Evolutionary conservation across 2,113 vertebrate genomes (phyloP).

Genomic region (Seriola rivoliana): DNA sequence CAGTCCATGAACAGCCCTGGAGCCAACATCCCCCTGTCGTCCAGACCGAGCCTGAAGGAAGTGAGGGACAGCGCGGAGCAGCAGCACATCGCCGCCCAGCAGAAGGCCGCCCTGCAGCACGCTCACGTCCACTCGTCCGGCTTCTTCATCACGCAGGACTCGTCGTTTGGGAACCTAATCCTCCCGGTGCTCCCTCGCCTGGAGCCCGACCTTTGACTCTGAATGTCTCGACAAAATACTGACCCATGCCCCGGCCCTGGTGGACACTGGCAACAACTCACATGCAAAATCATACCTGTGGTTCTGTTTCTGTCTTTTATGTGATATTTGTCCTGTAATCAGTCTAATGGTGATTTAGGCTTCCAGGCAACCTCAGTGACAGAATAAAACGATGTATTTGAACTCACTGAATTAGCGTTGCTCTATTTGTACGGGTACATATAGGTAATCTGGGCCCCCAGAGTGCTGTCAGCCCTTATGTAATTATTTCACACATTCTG

Average conservation of each 20-base stretch:
- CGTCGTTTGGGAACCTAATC: constrained; percentile 98
- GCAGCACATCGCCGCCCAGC: constrained; percentile 96
- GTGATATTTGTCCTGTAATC: background rate
- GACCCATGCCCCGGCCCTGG: background rate
- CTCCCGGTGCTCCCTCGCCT: constrained; percentile 95
- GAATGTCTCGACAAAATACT: background rate
- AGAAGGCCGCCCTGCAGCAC: constrained; percentile 96
- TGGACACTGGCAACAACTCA: background rate
- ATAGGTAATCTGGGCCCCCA: background rate
- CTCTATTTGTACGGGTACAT: background rate
- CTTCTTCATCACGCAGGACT: constrained; percentile 99
- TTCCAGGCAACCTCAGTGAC: no score
- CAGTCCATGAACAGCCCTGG: constrained; percentile 94
- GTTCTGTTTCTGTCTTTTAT: background rate
- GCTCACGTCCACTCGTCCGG: constrained; percentile 96
- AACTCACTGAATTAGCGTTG: background rate
- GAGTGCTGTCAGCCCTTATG: background rate
- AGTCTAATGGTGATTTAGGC: no score
- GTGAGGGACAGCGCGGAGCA: constrained; percentile 95
- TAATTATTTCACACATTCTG: background rate
- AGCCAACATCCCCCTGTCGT: constrained; percentile 90
- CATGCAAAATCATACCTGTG: background rate
- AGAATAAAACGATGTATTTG: constrained; percentile 15
- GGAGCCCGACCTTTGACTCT: constrained; percentile 89
- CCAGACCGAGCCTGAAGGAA: constrained; percentile 91